These are phyloP conservation scores for Galaxea fascicularis DNA, from an alignment of 92 coral and sea anemone genomes.

Conservation along the genomic window DNA sequence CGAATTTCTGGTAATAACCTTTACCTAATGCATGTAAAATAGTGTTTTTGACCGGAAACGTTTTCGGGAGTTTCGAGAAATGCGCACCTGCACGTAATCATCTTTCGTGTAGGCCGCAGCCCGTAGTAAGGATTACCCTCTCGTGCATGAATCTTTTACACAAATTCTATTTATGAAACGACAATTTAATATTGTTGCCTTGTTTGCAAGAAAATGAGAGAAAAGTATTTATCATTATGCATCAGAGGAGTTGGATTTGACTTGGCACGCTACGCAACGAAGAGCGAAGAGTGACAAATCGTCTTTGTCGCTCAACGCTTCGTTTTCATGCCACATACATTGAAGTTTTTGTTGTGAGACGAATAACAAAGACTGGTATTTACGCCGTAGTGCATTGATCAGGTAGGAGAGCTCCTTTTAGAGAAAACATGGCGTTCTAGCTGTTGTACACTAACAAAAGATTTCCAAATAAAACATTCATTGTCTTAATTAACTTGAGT, in stretches of 20 bases:
- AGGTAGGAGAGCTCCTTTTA: not conserved
- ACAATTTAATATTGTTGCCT: not conserved
- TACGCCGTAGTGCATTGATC: not conserved
- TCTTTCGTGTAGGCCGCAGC: not conserved
- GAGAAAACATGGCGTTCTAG: not conserved
- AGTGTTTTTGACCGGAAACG: no score
- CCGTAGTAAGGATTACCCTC: not conserved
- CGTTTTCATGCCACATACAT: no score
- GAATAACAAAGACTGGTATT: no score
- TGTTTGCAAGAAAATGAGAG: not conserved
- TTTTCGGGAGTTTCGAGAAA: no score
- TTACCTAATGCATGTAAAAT: no score
- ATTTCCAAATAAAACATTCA: constrained; percentile 21
- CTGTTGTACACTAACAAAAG: constrained; percentile 16
- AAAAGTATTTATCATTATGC: not conserved
- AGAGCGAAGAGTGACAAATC: not conserved
- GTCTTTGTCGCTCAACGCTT: not conserved
- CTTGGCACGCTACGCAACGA: not conserved
- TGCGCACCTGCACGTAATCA: no score
- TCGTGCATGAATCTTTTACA: not conserved
- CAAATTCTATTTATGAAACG: constrained; percentile 1
- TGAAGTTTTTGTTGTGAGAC: no score
- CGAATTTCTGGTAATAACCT: no score
- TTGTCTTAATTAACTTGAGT: not conserved
- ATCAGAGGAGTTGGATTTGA: not conserved